A percentile compares a stretch with the other conserved stretches of the same genome.
Conservation (phyloP, 2,113 vertebrate species). For the Turdus rufiventris region DNA sequence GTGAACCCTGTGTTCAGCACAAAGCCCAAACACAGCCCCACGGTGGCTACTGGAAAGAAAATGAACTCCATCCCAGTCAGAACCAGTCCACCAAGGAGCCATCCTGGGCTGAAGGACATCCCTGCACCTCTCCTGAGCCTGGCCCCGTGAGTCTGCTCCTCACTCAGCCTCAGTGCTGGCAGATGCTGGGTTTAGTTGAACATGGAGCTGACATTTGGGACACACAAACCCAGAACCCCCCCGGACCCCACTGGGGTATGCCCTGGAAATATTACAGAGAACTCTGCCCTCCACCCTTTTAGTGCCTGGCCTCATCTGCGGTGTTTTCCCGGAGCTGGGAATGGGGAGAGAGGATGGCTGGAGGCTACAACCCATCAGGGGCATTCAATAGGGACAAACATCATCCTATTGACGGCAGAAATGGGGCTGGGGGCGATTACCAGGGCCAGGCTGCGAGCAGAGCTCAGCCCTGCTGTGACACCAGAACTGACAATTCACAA, state of each 20-base stretch:
- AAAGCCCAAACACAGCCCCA: not conserved
- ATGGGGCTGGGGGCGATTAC: not conserved
- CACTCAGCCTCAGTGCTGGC: not conserved
- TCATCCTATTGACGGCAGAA: not conserved
- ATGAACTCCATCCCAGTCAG: not conserved
- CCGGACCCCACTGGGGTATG: too few relatives aligned
- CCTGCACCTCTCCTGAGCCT: not conserved
- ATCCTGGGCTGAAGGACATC: not conserved
- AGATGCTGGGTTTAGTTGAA: not conserved
- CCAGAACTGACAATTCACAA: not conserved
- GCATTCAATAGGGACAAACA: not conserved
- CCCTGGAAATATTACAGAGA: not conserved
- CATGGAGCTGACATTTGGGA: not conserved
- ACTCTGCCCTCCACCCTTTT: not conserved
- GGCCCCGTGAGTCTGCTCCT: not conserved
- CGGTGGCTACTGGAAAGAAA: not conserved
- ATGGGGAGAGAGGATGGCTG: not conserved
- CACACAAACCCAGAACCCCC: fast-evolving
- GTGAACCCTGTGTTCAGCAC: not conserved
- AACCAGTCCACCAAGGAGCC: not conserved
- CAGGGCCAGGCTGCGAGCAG: not conserved
- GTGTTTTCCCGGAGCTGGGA: not conserved
- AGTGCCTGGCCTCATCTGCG: not conserved
- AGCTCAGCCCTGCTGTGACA: not conserved
- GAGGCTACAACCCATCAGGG: not conserved